Base-by-base conservation (phyloP, 1,140 invertebrate species). In the Centruroides sculpturatus region DNA sequence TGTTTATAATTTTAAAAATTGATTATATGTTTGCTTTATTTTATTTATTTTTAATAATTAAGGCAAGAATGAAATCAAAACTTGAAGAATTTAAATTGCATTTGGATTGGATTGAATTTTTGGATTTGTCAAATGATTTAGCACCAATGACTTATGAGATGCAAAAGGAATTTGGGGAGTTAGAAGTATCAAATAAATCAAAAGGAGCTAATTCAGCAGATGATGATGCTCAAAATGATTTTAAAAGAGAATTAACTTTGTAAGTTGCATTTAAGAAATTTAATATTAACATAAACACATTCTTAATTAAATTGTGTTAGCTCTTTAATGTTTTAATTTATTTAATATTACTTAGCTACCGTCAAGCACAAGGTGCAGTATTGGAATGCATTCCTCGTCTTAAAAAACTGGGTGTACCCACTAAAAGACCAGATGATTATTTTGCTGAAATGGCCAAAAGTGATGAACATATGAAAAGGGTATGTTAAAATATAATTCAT, bases 401-500 rank as follows among this genome's bases (percentile, higher is more conserved):
- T 5, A 83, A 89, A 55, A 80, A 83, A 63, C 69, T 92, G 4
- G 82, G 81, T 35, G 78, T 96, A 49, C 77, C 81, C 0, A 95
- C 90, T 1, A 85, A 82, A 70, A 79, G 89, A 60, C 96, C 96
- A 0, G 85, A 91, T 46, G 95, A 98, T 76, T 99, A 96, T 76
- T 98, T 96, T 78, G 96, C 95, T 1, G 89, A 99, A 80, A 99
- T 99, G 96, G 91, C 91, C 3, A 99, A 99, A 73, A 81, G 88
- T 55, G 96, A 99, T 76, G 80, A 83, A 50, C 96, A 99, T 66
- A 99, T 99, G 96, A 89, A 96, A 70, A 97, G 94, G 74, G 82
- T 84, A 59, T 54, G 55, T 3, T 35, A 34, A 41, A 6, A 47
- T 59, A 53, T 57, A 13, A 7, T 35, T 55, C 35, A 23, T 8